Evolutionary conservation across 2,113 vertebrate species (phyloP), one percentile per base, ranked within the genome.

Genomic region (Vidua macroura): DNA sequence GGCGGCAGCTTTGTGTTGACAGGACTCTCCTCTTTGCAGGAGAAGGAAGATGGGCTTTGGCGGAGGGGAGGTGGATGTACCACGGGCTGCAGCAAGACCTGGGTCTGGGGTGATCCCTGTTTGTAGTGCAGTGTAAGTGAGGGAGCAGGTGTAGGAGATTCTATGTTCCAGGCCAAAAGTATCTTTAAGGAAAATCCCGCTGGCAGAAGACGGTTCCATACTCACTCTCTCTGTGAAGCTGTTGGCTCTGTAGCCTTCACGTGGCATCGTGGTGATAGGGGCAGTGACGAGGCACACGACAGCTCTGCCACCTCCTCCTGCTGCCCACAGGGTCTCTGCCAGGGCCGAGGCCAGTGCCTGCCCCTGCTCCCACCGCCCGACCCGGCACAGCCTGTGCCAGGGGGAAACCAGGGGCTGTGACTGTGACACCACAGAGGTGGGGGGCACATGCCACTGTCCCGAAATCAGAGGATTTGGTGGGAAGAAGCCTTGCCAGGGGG

Each of bases 301-400:
- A 4, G 98, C 98, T 48, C 96, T 96, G 84, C 62, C 83, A 11
- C 97, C 90, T 33, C 97, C 98, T 35, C 98, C 99, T 1, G 98
- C 98, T 48, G 95, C 97, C 99, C 99, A 99, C n/a, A 99, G 97
- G 82, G 96, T 98, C 83, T 97, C 97, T 3, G 98, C 86, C 62
- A 99, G 77, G 0, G 97, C 98, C 0, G 17, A 59, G 0, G 98
- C 98, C 94, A 99, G 91, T 0, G 97, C 98, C 33, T 17, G 75
- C 5, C 96, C 96, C 90, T 99, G 99, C 13, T 98, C 97, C 53
- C 15, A 62, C 31, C 18, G 83, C 49, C 98, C 96, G 0, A 98
- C 27, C 21, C 83, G 78, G 41, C 68, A 3, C n/a, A 99, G 93
- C 77, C 99, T 99, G 93, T 2, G 41, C 48, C 70, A 6, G 17